Percentiles rank a stretch among this genome's conserved stretches.
These are phyloP conservation scores for Carduelis carduelis DNA, from an alignment of 2,797 vertebrate species.

Conservation along the genomic window DNA sequence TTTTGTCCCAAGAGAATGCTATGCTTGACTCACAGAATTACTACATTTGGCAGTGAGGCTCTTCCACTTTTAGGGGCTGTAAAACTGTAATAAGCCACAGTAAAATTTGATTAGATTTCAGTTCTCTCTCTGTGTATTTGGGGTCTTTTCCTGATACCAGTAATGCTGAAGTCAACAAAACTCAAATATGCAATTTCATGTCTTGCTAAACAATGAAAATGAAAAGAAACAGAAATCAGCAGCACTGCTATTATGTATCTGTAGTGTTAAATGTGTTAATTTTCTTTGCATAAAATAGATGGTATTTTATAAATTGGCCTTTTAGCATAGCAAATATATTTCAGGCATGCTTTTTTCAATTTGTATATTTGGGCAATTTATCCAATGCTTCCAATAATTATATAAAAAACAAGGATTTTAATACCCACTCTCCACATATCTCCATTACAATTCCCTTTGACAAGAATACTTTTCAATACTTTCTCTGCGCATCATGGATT, in stretches of 20 bases:
- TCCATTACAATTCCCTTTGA: background rate
- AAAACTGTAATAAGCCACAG: background rate
- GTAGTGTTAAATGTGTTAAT: background rate
- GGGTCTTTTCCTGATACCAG: background rate
- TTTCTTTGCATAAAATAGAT: background rate
- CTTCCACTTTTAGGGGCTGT: background rate
- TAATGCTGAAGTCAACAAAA: background rate
- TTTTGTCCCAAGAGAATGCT: background rate
- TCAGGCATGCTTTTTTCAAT: background rate
- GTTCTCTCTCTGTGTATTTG: background rate
- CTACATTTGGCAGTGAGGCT: background rate
- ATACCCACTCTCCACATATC: background rate
- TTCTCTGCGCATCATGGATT: background rate
- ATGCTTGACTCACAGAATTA: background rate
- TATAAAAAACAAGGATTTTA: background rate
- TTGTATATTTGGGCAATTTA: background rate
- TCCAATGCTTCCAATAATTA: background rate
- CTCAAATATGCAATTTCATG: background rate
- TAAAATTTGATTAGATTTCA: background rate
- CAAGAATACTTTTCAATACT: background rate
- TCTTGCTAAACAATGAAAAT: background rate
- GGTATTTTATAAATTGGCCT: background rate
- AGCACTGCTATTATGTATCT: background rate
- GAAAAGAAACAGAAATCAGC: background rate
- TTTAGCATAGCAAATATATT: background rate